These are phyloP conservation scores for Drosophila mojavensis DNA, from an alignment of 1,140 invertebrate species.

Conservation along the genomic window DNA sequence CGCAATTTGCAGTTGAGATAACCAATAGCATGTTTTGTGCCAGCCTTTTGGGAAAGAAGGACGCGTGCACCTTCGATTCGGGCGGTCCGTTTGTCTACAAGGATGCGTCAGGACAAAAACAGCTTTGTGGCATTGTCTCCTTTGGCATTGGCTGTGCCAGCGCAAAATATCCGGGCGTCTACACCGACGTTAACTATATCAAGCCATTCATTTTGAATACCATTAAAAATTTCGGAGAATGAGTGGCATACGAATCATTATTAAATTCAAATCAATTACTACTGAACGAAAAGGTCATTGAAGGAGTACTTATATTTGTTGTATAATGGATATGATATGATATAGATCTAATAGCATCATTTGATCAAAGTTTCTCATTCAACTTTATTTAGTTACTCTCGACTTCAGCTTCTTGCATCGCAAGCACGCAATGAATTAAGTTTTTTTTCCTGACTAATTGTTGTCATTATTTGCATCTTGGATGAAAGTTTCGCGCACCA, in stretches of 20 bases:
- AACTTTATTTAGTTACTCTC: neutral
- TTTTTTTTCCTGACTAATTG: slow-evolving; percentile 47
- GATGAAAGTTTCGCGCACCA: slow-evolving; percentile 46
- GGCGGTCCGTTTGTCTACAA: slow-evolving; percentile 61
- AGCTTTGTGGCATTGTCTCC: slow-evolving; percentile 72
- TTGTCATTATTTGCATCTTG: slow-evolving; percentile 65
- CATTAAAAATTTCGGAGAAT: slow-evolving; percentile 1
- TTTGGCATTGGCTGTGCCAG: slow-evolving; percentile 70
- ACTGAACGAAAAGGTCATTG: too few relatives aligned
- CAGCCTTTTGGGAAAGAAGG: slow-evolving; percentile 41
- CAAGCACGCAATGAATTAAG: slow-evolving; percentile 25
- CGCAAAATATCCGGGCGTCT: slow-evolving; percentile 62
- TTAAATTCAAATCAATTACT: too few relatives aligned
- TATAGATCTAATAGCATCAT: too few relatives aligned
- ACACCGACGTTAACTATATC: slow-evolving; percentile 71
- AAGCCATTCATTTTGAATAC: slow-evolving; percentile 51
- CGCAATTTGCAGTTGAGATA: slow-evolving; percentile 15
- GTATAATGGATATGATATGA: too few relatives aligned
- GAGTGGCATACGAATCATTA: neutral
- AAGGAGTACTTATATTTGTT: too few relatives aligned
- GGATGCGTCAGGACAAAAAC: neutral
- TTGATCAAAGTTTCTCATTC: neutral
- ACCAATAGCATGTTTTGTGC: slow-evolving; percentile 67
- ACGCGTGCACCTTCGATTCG: slow-evolving; percentile 71
- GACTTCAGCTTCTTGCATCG: neutral